These are phyloP conservation scores for Bathybates hornii DNA, from an alignment of 2,113 vertebrate species.

Conservation along the genomic window DNA sequence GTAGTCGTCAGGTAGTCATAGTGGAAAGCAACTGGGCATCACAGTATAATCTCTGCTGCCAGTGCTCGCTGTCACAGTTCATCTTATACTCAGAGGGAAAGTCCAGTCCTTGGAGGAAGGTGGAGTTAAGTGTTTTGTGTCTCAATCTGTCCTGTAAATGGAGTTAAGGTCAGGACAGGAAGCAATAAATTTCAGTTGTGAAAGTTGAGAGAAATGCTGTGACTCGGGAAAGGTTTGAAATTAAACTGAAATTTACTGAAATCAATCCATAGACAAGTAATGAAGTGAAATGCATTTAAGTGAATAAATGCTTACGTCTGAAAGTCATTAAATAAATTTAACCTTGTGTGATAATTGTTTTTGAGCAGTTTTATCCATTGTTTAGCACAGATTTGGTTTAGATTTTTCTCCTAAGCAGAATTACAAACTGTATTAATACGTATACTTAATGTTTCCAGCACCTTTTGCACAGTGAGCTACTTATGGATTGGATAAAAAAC, in stretches of 20 bases:
- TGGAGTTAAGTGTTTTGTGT: not conserved
- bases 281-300: not conserved
- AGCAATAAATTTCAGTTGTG: not conserved
- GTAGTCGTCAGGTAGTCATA: not conserved
- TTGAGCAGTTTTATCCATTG: not conserved
- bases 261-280: not conserved
- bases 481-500: fast-evolving
- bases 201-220: not conserved
- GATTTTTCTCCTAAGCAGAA: not conserved
- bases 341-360: not conserved
- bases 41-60: not conserved
- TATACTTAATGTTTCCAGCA: not conserved
- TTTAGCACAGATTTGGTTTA: not conserved
- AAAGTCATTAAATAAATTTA: not conserved
- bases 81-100: not conserved
- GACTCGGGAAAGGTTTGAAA: not conserved
- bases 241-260: not conserved
- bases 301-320: not conserved
- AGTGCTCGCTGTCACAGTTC: not conserved
- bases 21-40: not conserved
- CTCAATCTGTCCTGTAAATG: not conserved
- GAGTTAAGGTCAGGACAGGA: not conserved
- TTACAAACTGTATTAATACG: not conserved
- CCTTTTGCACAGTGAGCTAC: not conserved
- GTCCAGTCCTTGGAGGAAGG: not conserved